Base-by-base conservation (phyloP, 2,888 invertebrate species). In the Eudasyphora cyanicolor region DNA sequence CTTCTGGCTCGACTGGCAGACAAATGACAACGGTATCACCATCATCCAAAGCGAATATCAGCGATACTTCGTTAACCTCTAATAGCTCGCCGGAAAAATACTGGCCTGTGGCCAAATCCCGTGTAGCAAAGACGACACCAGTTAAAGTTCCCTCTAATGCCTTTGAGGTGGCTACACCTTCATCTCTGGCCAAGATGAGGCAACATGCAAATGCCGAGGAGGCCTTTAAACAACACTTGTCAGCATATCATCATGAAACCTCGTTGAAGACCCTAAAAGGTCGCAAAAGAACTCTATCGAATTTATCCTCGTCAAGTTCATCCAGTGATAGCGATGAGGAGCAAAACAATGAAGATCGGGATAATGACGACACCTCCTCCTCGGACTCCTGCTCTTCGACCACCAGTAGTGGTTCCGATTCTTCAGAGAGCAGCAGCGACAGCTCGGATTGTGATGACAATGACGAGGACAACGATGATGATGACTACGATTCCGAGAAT, bases 321-420 rank as follows among this genome's bases (percentile, higher is more conserved):
- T 91, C 91, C 8, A 92, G 91, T 82, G 92, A 91, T 5, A 91
- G 91, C 78, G 91, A 91, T 32, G 91, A 91, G 70, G 91, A 91
- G 19, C 90, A 91, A 17, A 89, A 90, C 5, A 88, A 88, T 57
- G 90, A 91, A 35, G 88, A 89, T 67, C 88, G 89, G 32, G 89
- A 91, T 75, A 90, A 90, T 57, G 90, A 89, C 75, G 91, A 90
- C 24, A 90, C 89, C 21, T 89, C 90, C 1, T 88, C 91, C 7
- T 90, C 91, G 14, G 90, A 90, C 64, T 90, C 91, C 1, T 91
- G 91, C 77, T 91, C 91, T 2, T 91, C 92, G 1, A 91, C 90
- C 14, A 91, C 89, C 60, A 91, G 91, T 0, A 84, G 84, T 69
- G 90, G 89, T 29, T 89, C 91, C 0, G 92, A 92, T 57, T 92